These are phyloP conservation scores for Chelonoidis abingdonii DNA, from an alignment of 2,113 vertebrate genomes.

Conservation along the genomic window DNA sequence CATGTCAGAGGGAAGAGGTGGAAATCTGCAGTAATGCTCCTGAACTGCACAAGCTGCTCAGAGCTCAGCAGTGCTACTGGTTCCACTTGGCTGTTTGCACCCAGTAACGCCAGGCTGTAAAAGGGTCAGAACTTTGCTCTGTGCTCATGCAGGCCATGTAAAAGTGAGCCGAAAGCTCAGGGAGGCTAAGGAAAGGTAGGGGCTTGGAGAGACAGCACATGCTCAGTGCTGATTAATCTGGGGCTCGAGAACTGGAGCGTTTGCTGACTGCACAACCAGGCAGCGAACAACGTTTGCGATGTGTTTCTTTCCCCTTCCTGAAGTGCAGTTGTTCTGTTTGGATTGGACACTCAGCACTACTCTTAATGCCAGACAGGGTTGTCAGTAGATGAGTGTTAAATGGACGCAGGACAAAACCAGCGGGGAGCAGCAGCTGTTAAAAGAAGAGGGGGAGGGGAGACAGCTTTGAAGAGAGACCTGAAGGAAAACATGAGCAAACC, in stretches of 20 bases:
- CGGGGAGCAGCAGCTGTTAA: background rate
- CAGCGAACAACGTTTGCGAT: background rate
- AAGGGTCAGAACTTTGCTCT: background rate
- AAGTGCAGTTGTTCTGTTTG: background rate
- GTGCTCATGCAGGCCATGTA: background rate
- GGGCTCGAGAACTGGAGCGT: background rate
- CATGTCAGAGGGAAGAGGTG: background rate
- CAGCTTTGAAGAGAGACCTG: background rate
- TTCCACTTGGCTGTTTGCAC: background rate
- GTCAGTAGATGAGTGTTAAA: background rate
- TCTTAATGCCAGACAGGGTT: background rate
- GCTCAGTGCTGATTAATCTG: background rate
- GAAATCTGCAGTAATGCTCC: background rate
- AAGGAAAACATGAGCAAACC: background rate
- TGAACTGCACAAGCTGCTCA: background rate
- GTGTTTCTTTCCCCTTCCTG: background rate
- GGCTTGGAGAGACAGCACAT: background rate
- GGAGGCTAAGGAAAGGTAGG: background rate
- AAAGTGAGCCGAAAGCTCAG: background rate
- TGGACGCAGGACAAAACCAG: background rate
- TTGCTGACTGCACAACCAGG: background rate
- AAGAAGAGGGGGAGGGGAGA: background rate
- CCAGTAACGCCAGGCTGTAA: background rate
- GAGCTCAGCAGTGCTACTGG: background rate
- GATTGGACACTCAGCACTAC: background rate